Evolutionary conservation across 2,113 vertebrate species (phyloP), one percentile per base, ranked within the genome.

Genomic region (Brienomyrus brachyistius): DNA sequence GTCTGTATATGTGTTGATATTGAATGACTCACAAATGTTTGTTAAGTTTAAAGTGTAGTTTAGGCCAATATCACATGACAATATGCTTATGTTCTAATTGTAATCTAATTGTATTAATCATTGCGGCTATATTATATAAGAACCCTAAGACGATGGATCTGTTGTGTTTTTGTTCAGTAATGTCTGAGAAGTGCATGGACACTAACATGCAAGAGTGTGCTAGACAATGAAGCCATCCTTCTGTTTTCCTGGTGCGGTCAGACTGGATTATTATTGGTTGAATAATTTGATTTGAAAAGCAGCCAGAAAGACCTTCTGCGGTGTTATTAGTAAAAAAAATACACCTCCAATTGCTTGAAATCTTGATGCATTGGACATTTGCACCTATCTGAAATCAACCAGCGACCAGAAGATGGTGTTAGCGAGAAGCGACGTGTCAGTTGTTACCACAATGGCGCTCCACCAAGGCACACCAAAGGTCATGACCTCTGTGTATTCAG

Each of bases 391-490:
- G 35, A 17, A 80, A 80, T 19, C 74, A 80, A 40, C 31, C 6
- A 15, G n/a, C 35, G 11, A 19, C 52, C 50, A 23, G 23, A 23
- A 19, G 62, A 56, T 48, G 23, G 43, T 70, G 35, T 66, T 88
- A 47, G 7, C 8, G 23, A 66, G 7, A 88, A 70, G 17, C 8
- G 35, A 31, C 23, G 35, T 48, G 17, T 82, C 77, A 82, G n/a
- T 48, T 45, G 19, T 94, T 88, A 95, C 95, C 90, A 59, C 89
- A 43, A 94, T 21, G 19, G 95, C 93, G 1, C 94, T 96, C 95
- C 96, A 96, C 94, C 95, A 96, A 0, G 95, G 95, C 40, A 96
- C 95, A 0, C 95, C 94, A 47, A 94, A 62, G 17, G 0, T 45
- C 15, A 96, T 40, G 11, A 95, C 93, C 48, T 95, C 91, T 10